Base-by-base conservation (phyloP, 2,888 invertebrate species). In the Cryptus viduatorius region DNA sequence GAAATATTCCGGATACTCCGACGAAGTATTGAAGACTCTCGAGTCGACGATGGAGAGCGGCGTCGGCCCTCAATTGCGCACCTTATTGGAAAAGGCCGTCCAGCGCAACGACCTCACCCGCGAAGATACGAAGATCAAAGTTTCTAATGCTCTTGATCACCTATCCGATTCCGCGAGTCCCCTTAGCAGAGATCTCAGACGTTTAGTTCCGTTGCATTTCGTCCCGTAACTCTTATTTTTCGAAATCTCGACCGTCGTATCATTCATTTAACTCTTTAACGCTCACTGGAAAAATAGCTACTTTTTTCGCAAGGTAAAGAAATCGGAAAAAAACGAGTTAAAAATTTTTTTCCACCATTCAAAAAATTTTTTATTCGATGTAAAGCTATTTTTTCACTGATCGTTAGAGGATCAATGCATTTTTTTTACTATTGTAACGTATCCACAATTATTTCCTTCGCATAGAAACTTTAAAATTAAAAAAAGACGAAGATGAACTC, bases 1-100 rank as follows among this genome's bases (percentile, higher is more conserved):
- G 4, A 96, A 96, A 88, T 96, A 94, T 87, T 94, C 94, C 94
- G 96, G 96, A 12, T 96, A 95, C 92, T 95, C 96, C 0, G 95
- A 95, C 1, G 94, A 94, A 42, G 95, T 96, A 10, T 94, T 96
- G 89, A 94, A 94, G 80, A 94, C 94, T 5, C 92, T 96, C 0
- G 93, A 94, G 0, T 95, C 95, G 1, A 95, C 95, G 0, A 95
- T 95, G 0, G 94, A 93, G 24, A 95, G 95, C 4, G 95, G 96
- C 0, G 95, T 96, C 0, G 94, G 95, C 0, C 94, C 94, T 1
- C 96, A 96, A 88, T 93, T 96, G 67, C 94, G 94, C 83, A 92
- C 94, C 67, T 95, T 96, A 0, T 91, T 96, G 3, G 92, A 94
- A 61, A 95, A 95, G 90, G 94, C 96, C 92, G 90, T 95, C 80